Evolutionary conservation across 2,797 vertebrate genomes (phyloP), one percentile per base, ranked within the genome.

Genomic region (Microcaecilia unicolor): DNA sequence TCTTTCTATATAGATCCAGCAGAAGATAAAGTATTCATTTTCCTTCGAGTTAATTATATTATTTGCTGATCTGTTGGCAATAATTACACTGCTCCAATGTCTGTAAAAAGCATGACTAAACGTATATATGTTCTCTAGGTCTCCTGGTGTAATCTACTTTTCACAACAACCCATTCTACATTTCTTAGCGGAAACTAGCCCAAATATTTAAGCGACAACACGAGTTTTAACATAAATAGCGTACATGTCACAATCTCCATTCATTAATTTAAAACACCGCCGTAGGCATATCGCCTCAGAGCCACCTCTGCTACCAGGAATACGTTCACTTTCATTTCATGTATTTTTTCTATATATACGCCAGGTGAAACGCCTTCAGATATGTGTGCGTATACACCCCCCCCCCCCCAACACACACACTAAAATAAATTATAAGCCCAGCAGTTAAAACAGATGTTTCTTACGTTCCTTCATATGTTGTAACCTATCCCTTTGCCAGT

Each of bases 161-260:
- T 70, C 63, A 61, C 55, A 63, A 55, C 70, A 64, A 64, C 63
- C 63, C 23, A 54, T 64, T 58, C 55, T 55, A 62, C 60, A 62
- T 53, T 50, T 58, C 58, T 64, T 58, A 30, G 36, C 10, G 25
- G 63, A 58, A 60, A 58, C 60, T 58, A 55, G 51, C 60, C 58
- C 58, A 67, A n/a, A 70, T 67, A 60, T 62, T 64, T 51, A 67
- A 44, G 63, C 61, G 63, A 70, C 70, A 63, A 60, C 55, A 64
- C 67, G 63, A 70, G 63, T 67, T 67, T n/a, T 60, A 53, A 53
- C 55, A 31, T n/a, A n/a, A 39, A 53, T 32, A 64, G 63, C 52
- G 49, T 60, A 60, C 67, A 60, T 67, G 55, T 42, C 38, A 55
- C n/a, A n/a, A n/a, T n/a, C n/a, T n/a, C n/a, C n/a, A n/a, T n/a